Evolutionary conservation across 1,140 invertebrate genomes (phyloP), one percentile per base, ranked within the genome.

Genomic region (Nymphalis io): DNA sequence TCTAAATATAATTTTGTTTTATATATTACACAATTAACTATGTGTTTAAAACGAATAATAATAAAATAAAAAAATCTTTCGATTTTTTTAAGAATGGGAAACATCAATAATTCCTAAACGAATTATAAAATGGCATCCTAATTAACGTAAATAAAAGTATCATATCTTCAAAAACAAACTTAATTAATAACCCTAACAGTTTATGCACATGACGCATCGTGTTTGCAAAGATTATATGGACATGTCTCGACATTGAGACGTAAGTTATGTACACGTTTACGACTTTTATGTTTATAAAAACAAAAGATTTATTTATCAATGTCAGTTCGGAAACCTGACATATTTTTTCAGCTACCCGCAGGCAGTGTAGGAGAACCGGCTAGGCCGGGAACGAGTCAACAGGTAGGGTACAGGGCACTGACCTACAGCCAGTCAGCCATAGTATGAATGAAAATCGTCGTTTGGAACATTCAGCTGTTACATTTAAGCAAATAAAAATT

Each of bases 391-490:
- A 75, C 70, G 68, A 86, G 79, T 81, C 84, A 90, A 88, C 88
- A 90, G 87, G 87, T 87, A 87, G 81, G 82, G 77, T 83, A 83
- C 74, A 83, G 88, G 88, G 88, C 88, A 90, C 80, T 90, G 88
- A 90, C 86, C 88, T 81, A 90, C 81, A 84, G 79, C 77, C 77
- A 74, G 57, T 78, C 69, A 75, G 74, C 75, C 83, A 78, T 74
- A 72, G 74, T 71, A 88, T 90, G 85, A 88, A 90, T 90, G 88
- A 76, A n/a, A 81, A 82, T 67, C 69, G 67, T 70, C 8, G 20
- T 68, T 68, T 51, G 11, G 64, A 70, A 70, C 64, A 72, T 82
- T 76, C 78, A 81, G 79, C 69, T 66, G 63, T 18, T 48, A 23
- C 10, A 59, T 55, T 18, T 42, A 15, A 44, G 42, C 55, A 59